phyloP scores from a whole-genome alignment of 2,888 invertebrate species.

The Camptogramma bilineatum region DNA sequence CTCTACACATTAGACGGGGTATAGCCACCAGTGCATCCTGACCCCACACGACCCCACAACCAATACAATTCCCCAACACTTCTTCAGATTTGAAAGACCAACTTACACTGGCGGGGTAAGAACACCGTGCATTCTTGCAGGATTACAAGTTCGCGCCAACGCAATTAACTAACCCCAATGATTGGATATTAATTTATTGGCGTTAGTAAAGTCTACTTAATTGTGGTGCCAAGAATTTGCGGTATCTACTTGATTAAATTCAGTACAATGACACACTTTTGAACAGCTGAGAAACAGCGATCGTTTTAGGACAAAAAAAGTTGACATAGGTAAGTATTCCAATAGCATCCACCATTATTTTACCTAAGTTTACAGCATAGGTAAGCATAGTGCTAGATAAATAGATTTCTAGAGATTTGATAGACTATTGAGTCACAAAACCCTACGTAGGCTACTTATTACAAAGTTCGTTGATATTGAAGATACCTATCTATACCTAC shows the following conservation, averaged over 20 bases:
- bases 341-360: too few species aligned
- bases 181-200: slow-evolving; percentile 71
- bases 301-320: too few species aligned
- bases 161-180: slow-evolving; percentile 67
- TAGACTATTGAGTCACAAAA: too few species aligned
- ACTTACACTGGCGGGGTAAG: slow-evolving; percentile 34
- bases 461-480: not conserved
- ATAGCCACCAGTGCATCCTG: slow-evolving; percentile 44
- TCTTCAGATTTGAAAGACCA: slow-evolving; percentile 41
- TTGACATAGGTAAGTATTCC: too few species aligned
- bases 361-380: too few species aligned
- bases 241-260: slow-evolving; percentile 17
- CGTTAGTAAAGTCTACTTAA: slow-evolving; percentile 46
- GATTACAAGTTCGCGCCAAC: slow-evolving; percentile 66
- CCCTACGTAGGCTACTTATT: too few species aligned
- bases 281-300: not conserved
- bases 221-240: slow-evolving; percentile 29
- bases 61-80: slow-evolving; percentile 14
- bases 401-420: too few species aligned
- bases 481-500: not conserved
- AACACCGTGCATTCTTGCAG: slow-evolving; percentile 59
- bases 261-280: not conserved
- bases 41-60: slow-evolving; percentile 21
- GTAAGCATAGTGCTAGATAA: too few species aligned
- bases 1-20: slow-evolving; percentile 62